These are phyloP conservation scores for Cosmia trapezina DNA, from an alignment of 2,888 invertebrate genomes.

Conservation along the genomic window DNA sequence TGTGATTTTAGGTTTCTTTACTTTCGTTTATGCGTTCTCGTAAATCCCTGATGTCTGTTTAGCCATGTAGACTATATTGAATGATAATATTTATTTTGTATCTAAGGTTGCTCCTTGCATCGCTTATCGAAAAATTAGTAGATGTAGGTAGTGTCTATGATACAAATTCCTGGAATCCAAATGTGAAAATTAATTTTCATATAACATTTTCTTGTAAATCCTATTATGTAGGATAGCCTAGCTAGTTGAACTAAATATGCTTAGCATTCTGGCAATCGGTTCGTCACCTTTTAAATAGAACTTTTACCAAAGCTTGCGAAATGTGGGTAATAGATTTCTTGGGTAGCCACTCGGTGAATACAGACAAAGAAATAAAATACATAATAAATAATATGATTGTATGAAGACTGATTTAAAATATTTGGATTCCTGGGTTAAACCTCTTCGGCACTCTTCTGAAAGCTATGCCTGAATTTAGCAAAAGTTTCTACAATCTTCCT, in stretches of 20 bases:
- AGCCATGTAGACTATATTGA: conserved; percentile 13
- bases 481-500: conserved; percentile 3
- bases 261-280: background rate
- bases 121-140: conserved; percentile 30
- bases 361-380: background rate
- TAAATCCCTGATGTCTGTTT: conserved; percentile 22
- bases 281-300: background rate
- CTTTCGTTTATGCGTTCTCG: conserved; percentile 51
- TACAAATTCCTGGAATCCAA: conserved; percentile 29
- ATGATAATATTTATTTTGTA: conserved; percentile 11
- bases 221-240: background rate
- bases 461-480: conserved; percentile 20
- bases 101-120: conserved; percentile 16
- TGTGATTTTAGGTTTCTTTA: conserved; percentile 17
- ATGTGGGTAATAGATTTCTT: background rate
- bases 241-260: conserved; percentile 7
- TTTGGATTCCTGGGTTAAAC: conserved; percentile 34
- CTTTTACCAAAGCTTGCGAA: background rate
- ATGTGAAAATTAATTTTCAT: conserved; percentile 17
- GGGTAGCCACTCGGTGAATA: background rate
- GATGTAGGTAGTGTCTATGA: conserved; percentile 29
- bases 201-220: background rate
- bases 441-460: conserved; percentile 11
- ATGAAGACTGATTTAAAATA: background rate
- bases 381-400: background rate